Percentiles rank a stretch among this genome's conserved stretches.
Conservation (phyloP, 2,797 vertebrate genomes). For the Decapterus maruadsi region DNA sequence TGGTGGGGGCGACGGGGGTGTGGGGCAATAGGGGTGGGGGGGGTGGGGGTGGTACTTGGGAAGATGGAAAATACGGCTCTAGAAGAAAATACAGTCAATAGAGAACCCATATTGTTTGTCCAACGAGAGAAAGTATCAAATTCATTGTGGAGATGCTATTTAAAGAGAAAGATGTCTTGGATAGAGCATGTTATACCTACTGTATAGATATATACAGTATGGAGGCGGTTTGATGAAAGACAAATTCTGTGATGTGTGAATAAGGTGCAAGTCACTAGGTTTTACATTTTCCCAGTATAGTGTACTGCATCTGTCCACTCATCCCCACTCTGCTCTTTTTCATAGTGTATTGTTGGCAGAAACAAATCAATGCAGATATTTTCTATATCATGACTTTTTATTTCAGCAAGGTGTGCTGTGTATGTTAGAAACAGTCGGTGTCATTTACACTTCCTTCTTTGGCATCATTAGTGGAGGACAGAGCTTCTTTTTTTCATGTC, state of each 20-base stretch:
- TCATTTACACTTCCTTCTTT: constrained; percentile 15
- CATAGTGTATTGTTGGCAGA: constrained; percentile 56
- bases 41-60: neutral
- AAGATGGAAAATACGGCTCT: constrained; percentile 33
- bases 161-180: constrained; percentile 34
- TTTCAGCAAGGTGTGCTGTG: constrained; percentile 15
- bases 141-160: constrained; percentile 49
- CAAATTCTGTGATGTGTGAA: constrained; percentile 87
- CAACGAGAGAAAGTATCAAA: constrained; percentile 64
- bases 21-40: neutral
- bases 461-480: constrained; percentile 27
- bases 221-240: constrained; percentile 84
- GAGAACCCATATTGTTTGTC: constrained; percentile 63
- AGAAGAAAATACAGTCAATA: constrained; percentile 64
- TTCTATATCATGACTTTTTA: neutral
- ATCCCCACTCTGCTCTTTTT: constrained; percentile 72
- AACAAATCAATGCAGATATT: neutral
- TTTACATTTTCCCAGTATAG: constrained; percentile 84
- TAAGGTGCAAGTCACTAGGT: constrained; percentile 85
- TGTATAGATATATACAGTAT: neutral
- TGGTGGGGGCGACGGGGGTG: neutral
- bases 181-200: constrained; percentile 25
- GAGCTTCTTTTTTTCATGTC: constrained; percentile 56
- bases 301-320: constrained; percentile 50
- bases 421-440: neutral